Percentiles rank a stretch among this genome's conserved stretches.
Evolutionary conservation across 1,140 invertebrate genomes (phyloP).

Genomic region (Drosophila pruinosa): DNA sequence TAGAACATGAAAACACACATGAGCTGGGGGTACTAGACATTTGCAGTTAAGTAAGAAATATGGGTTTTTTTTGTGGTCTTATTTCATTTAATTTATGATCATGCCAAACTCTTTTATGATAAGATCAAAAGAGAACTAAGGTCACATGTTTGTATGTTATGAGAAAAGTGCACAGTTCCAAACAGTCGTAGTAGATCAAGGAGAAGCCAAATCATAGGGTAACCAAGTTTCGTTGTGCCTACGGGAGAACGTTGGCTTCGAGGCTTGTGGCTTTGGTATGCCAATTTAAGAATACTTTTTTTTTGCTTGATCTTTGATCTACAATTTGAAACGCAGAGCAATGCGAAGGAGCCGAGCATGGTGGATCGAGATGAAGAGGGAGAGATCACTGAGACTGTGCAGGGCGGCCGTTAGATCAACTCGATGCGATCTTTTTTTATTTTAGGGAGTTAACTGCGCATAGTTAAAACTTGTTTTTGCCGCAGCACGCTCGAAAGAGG

Average conservation of each 20-base stretch:
- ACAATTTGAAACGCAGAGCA: constrained; percentile 76
- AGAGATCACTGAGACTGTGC: constrained; percentile 29
- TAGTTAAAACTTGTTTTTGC: constrained; percentile 69
- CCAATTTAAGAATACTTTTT: constrained; percentile 72
- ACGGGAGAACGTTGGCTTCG: constrained; percentile 14
- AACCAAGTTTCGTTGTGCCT: constrained; percentile 53
- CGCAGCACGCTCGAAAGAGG: neutral
- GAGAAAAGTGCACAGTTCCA: neutral
- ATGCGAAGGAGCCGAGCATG: constrained; percentile 27
- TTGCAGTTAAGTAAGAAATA: neutral
- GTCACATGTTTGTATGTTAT: neutral
- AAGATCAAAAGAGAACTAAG: neutral
- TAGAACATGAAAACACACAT: neutral
- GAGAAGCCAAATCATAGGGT: constrained; percentile 58
- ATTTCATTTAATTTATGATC: neutral
- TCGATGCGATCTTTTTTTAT: constrained; percentile 63
- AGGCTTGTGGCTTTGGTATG: constrained; percentile 57
- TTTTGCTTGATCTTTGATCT: constrained; percentile 81
- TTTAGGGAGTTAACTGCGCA: constrained; percentile 64
- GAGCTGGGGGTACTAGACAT: neutral
- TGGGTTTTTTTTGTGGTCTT: neutral
- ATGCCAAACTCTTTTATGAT: neutral
- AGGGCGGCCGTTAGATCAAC: constrained; percentile 75
- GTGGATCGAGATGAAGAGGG: constrained; percentile 1
- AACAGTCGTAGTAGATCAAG: neutral